Evolutionary conservation across 2,113 vertebrate genomes (phyloP), one percentile per base, ranked within the genome.

Genomic region (Psettodes erumei): DNA sequence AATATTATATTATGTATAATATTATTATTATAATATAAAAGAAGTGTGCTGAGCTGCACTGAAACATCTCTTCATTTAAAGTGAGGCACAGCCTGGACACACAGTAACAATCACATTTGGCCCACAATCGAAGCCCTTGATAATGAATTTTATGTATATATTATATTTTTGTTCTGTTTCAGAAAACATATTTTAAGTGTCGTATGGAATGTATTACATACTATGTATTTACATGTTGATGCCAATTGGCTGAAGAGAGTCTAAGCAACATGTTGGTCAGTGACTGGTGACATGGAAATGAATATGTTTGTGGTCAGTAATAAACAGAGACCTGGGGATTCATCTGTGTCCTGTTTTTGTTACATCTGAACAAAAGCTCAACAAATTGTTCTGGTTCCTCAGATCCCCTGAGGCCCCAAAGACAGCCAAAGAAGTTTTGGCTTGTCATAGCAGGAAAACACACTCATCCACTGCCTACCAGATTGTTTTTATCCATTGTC

Each of bases 301-400:
- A 19, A 58, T 54, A 59, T 88, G 76, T 71, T 40, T 63, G 71
- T 80, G 35, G 69, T 58, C 47, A 64, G 12, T 70, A 79, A 84
- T 71, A 86, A 83, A 86, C 12, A 16, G 5, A 75, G 9, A 66
- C 50, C 2, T 58, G 48, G 38, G 61, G 35, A 77, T 28, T 63
- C 38, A 27, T 1, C 11, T 27, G 53, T 68, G 48, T 69, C 38
- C 1, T 75, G 7, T 32, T 13, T 27, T 23, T 5, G 10, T 9
- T 54, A 2, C 13, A 6, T 70, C 16, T 38, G 53, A 1, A 25
- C 0, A 58, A 56, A 50, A 50, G 15, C 25, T n/a, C n/a, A 16
- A 11, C 7, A 13, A 6, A 43, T 13, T 27, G 2, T 4, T 47
- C n/a, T n/a, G 8, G 43, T 6, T 19, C 37, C 4, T 33, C 25